Base-by-base conservation (phyloP, 2,797 vertebrate species). In the Echeneis naucrates region DNA sequence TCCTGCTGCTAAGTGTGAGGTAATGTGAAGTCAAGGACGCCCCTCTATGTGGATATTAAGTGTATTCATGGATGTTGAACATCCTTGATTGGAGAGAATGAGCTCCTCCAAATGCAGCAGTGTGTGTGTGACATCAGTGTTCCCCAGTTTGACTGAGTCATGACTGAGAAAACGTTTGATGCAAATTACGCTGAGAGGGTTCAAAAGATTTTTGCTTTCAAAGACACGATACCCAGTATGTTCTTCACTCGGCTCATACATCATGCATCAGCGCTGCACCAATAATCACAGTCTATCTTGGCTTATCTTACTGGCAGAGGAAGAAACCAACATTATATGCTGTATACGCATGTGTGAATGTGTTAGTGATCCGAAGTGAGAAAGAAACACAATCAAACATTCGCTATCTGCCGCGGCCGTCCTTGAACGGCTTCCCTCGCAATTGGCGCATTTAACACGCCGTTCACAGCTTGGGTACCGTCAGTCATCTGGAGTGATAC, bases 401-500 rank as follows among this genome's bases (percentile, higher is more conserved):
- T 16, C 38, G 40, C 51, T 26, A 70, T 51, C 65, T 37, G 55
- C 52, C 10, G 50, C 7, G 71, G 16, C 57, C 37, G 17, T 64
- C 53, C 73, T 77, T 50, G 53, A 79, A 74, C 79, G 61, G 37
- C 72, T 67, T 75, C 73, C 63, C 58, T 75, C 62, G 9, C 67
- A 68, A 81, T 78, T 54, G 70, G 66, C 60, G 75, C 64, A 72
- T 89, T 86, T 84, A 89, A 84, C 82, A 84, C 60, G 5, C 48
- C 8, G 81, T 79, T 89, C 68, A n/a, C 60, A 1, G 81, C 81
- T 80, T 55, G 14, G 83, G 78, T 78, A 54, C 85, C 80, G 84
- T 84, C 88, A 87, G 75, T 92, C 89, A 86, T 83, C 77, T 80
- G 73, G 82, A 89, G 86, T 83, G 84, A 86, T 85, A 81, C 88